A percentile compares a stretch with the other conserved stretches of the same genome.
Conservation (phyloP, 2,113 vertebrate species). For the Paradoxurus hermaphroditus region DNA sequence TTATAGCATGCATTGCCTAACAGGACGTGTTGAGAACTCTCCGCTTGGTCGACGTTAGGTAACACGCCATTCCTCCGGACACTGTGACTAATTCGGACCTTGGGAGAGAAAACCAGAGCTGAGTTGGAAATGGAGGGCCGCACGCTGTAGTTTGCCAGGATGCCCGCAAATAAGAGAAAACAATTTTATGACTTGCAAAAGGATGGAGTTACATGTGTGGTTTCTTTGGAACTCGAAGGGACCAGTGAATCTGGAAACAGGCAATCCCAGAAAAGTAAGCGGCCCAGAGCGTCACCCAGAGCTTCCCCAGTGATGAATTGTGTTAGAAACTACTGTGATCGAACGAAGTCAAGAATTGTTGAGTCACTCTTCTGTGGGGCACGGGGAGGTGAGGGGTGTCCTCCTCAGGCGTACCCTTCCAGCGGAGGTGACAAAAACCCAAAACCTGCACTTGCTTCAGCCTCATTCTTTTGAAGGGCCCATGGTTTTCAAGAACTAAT, state of each 20-base stretch:
- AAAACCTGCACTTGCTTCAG: background rate
- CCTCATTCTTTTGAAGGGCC: background rate
- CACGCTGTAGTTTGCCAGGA: background rate
- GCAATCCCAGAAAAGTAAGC: background rate
- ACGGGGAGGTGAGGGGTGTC: fast-evolving
- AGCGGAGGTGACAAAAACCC: background rate
- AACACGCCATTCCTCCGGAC: background rate
- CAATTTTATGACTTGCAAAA: background rate
- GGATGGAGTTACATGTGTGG: background rate
- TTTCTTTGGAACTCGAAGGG: background rate
- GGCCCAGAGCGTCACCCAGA: background rate
- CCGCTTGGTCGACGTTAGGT: background rate
- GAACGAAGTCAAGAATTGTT: background rate
- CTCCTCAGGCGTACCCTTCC: background rate
- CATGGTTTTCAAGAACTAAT: background rate
- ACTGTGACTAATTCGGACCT: background rate
- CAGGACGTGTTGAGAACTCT: background rate
- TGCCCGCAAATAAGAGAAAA: background rate
- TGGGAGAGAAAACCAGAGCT: background rate
- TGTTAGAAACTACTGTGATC: background rate
- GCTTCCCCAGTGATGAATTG: background rate
- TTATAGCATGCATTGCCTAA: background rate
- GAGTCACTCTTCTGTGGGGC: background rate
- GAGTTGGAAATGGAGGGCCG: background rate
- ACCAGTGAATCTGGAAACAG: background rate